Percentiles rank a stretch among this genome's conserved stretches.
Evolutionary conservation across 2,797 vertebrate species (phyloP).

Genomic region (Pogoniulus pusillus): DNA sequence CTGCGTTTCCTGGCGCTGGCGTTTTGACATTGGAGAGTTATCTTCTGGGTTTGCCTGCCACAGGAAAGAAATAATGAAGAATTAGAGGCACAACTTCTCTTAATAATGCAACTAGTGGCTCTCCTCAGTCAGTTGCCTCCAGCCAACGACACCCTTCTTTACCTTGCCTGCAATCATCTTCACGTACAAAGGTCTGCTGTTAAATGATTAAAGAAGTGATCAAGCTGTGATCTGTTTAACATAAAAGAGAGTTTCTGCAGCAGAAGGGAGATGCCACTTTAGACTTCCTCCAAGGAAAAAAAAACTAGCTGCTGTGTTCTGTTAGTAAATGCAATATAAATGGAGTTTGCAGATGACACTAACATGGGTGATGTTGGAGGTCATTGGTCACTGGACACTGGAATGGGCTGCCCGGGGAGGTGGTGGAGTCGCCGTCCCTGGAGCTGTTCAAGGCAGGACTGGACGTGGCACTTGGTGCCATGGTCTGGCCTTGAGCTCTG

Average conservation of each 20-base stretch:
- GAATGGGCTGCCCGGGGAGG: too few species aligned
- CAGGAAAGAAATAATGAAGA: conserved; percentile 78
- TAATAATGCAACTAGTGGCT: conserved; percentile 70
- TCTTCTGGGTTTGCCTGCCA: conserved; percentile 59
- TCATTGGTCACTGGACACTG: too few species aligned
- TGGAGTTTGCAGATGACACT: too few species aligned
- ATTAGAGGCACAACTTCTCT: conserved; percentile 71
- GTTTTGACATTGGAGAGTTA: conserved; percentile 73
- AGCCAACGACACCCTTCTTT: conserved; percentile 62
- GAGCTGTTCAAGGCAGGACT: too few species aligned
- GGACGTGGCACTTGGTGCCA: too few species aligned
- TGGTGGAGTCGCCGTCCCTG: too few species aligned
- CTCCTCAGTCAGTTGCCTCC: conserved; percentile 61
- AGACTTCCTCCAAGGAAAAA: neutral
- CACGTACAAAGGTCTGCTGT: neutral
- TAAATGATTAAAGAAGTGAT: conserved; percentile 56
- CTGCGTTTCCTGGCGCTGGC: conserved; percentile 68
- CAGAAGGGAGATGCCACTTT: neutral
- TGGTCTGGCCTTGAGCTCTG: too few species aligned
- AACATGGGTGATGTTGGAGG: too few species aligned
- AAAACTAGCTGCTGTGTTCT: neutral
- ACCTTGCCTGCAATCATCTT: conserved; percentile 36
- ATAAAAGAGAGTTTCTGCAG: conserved; percentile 7
- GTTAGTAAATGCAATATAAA: neutral
- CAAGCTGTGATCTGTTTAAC: conserved; percentile 54